Evolutionary conservation across 1,140 invertebrate genomes (phyloP).

Genomic region (Euglossa dilemma): DNA sequence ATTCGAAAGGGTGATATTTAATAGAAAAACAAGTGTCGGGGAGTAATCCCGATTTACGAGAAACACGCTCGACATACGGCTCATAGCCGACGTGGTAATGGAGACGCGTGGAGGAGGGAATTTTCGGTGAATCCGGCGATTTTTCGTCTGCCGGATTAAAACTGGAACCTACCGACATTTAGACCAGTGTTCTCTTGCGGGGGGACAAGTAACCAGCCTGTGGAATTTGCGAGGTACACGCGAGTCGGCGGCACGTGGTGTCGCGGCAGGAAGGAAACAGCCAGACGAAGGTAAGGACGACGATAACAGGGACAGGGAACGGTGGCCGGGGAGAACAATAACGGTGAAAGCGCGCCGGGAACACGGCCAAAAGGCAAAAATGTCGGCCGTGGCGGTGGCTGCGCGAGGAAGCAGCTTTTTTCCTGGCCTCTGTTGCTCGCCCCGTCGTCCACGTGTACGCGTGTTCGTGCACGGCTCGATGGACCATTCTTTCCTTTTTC

Average conservation of each 20-base stretch:
- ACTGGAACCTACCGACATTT: conserved; percentile 20
- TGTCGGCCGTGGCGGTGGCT: conserved; percentile 43
- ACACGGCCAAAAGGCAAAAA: conserved; percentile 69
- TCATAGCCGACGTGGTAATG: no score
- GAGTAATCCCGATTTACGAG: no score
- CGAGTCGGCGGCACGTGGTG: conserved; percentile 18
- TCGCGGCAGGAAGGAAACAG: conserved; percentile 39
- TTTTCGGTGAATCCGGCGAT: conserved; percentile 19
- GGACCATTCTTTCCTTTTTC: conserved; percentile 19
- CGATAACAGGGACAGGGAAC: conserved; percentile 53
- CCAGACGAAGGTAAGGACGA: conserved; percentile 55
- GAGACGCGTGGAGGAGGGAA: no score
- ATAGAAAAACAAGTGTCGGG: no score
- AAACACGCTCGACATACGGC: no score
- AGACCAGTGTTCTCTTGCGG: neutral
- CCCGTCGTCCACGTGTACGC: conserved; percentile 26
- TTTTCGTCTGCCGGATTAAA: conserved; percentile 57
- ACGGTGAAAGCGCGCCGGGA: conserved; percentile 65
- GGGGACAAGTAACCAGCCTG: neutral
- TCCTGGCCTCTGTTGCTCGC: conserved; percentile 35
- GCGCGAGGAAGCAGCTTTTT: conserved; percentile 50
- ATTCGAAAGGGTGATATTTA: no score
- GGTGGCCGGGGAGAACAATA: conserved; percentile 57
- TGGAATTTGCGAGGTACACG: conserved; percentile 23
- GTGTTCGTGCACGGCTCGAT: conserved; percentile 47